Conservation (phyloP, 2,888 invertebrate genomes). For the Argynnis bischoffii region DNA sequence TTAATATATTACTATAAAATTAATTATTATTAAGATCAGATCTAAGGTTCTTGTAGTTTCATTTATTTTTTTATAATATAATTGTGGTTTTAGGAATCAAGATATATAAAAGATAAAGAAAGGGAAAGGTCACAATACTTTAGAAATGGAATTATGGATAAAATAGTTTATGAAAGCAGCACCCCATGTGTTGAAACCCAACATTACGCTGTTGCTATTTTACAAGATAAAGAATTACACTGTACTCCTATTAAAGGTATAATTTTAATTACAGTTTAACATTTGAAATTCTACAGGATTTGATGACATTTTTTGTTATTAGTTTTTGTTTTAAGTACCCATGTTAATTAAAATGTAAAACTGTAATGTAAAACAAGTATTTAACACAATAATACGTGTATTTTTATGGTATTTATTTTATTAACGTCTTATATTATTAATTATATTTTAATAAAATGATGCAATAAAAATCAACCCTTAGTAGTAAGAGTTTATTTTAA, state of each 20-base stretch:
- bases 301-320: not conserved
- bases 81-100: conserved; percentile 54
- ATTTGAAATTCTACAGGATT: not conserved
- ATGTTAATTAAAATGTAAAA: not conserved
- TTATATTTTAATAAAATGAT: too few relatives aligned
- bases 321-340: not conserved
- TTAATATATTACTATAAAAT: too few relatives aligned
- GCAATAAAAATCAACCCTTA: too few relatives aligned
- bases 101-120: conserved; percentile 62
- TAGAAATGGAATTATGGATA: conserved; percentile 89
- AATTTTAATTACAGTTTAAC: not conserved
- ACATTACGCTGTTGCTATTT: conserved; percentile 88
- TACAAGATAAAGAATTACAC: conserved; percentile 91
- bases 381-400: too few relatives aligned
- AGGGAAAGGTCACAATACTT: conserved; percentile 80
- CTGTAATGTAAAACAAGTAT: too few relatives aligned
- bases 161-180: conserved; percentile 86
- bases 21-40: too few relatives aligned
- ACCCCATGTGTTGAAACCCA: conserved; percentile 84
- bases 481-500: not conserved
- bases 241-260: conserved; percentile 89
- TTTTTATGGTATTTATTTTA: too few relatives aligned
- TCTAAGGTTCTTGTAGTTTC: too few relatives aligned
- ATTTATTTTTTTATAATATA: too few relatives aligned
- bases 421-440: too few relatives aligned